phyloP scores from a whole-genome alignment of 2,113 vertebrate genomes.

The Amblyornis subalaris region DNA sequence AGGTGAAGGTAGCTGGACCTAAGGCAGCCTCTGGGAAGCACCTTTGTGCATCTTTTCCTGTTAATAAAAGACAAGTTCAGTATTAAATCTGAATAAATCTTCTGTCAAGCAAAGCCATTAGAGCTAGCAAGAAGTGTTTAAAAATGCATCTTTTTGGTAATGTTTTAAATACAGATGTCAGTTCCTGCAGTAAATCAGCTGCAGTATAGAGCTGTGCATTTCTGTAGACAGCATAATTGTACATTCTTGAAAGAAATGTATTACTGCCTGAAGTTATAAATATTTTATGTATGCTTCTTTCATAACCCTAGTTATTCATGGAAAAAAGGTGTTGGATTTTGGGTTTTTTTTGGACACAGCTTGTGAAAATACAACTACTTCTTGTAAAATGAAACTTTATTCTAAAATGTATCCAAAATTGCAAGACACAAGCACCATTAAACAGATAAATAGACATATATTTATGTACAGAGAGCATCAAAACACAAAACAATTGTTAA shows the following conservation, averaged over 20 bases:
- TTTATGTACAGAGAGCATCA: slow-evolving; percentile 62
- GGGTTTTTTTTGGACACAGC: neutral
- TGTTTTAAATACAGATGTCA: neutral
- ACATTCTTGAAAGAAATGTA: neutral
- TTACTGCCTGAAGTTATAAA: neutral
- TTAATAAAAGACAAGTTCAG: neutral
- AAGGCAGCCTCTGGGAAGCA: neutral
- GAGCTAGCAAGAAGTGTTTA: neutral
- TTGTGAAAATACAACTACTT: slow-evolving; percentile 58
- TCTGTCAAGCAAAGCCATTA: neutral
- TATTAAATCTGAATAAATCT: neutral
- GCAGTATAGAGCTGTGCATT: neutral
- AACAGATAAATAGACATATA: slow-evolving; percentile 67
- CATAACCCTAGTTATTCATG: neutral
- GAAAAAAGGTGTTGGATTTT: neutral
- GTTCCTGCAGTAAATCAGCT: neutral
- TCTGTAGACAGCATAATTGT: neutral
- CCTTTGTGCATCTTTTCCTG: neutral
- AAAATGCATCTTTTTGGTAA: neutral
- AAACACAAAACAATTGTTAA: slow-evolving; percentile 69
- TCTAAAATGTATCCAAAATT: slow-evolving; percentile 71
- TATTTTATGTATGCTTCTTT: neutral
- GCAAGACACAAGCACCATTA: slow-evolving; percentile 62
- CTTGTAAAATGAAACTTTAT: slow-evolving; percentile 71
- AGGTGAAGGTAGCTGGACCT: neutral